These are phyloP conservation scores for Ibidorhyncha struthersii DNA, from an alignment of 2,113 vertebrate genomes.

Conservation along the genomic window DNA sequence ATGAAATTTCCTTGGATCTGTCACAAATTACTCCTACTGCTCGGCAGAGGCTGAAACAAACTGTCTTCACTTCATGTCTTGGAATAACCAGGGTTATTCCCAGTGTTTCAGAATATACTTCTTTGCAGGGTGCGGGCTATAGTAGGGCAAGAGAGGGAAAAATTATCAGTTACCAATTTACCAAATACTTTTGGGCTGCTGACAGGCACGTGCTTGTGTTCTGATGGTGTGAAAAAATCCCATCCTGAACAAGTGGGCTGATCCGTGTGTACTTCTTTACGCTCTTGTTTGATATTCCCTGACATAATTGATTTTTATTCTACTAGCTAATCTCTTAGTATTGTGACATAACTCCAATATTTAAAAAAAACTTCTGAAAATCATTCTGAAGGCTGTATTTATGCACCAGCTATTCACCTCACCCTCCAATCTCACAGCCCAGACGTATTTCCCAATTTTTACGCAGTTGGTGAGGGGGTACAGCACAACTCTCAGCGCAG, in stretches of 20 bases:
- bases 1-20: background rate
- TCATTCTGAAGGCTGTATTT: background rate
- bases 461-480: fast-evolving
- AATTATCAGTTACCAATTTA: background rate
- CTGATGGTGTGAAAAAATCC: background rate
- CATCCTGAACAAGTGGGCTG: background rate
- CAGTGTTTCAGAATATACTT: background rate
- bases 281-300: background rate
- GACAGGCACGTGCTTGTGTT: background rate
- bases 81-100: background rate
- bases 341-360: background rate
- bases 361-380: background rate
- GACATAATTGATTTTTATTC: background rate
- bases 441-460: background rate
- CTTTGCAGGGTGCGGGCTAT: background rate
- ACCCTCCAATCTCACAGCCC: background rate
- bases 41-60: background rate
- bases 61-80: background rate
- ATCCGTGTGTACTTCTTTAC: background rate
- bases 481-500: background rate
- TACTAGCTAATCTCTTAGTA: background rate
- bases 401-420: background rate
- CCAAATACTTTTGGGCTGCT: background rate
- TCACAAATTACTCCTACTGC: background rate
- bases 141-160: background rate